Percentiles rank a stretch among this genome's conserved stretches.
Conservation (phyloP, 1,140 invertebrate genomes). For the Stratiolaelaps scimitus region DNA sequence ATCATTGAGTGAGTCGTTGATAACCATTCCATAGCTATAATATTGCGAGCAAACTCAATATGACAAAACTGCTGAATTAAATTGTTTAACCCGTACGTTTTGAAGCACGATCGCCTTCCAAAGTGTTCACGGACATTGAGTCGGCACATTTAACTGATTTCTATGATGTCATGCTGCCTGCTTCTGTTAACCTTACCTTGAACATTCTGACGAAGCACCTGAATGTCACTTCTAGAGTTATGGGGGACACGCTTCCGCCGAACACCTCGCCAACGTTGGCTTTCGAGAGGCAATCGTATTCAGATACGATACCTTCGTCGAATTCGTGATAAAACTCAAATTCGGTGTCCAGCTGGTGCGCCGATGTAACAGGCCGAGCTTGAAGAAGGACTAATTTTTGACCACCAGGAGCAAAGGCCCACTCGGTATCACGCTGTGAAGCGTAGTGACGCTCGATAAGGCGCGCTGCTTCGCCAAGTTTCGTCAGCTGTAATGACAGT, state of each 20-base stretch:
- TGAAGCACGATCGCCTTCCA: no score
- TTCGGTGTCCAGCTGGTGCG: background rate
- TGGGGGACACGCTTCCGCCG: slow-evolving; percentile 4
- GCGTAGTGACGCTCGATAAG: slow-evolving; percentile 11
- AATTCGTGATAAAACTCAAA: slow-evolving; percentile 18
- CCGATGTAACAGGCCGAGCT: slow-evolving; percentile 16
- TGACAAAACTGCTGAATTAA: no score
- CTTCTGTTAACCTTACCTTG: background rate
- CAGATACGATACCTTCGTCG: background rate
- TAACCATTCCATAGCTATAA: no score
- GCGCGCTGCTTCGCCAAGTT: background rate
- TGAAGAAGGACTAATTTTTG: slow-evolving; percentile 6
- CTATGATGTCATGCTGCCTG: no score
- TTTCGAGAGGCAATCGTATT: slow-evolving; percentile 26
- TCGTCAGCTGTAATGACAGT: background rate
- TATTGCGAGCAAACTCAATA: no score
- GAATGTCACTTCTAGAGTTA: slow-evolving; percentile 8
- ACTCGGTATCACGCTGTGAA: slow-evolving; percentile 20
- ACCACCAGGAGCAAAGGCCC: slow-evolving; percentile 16
- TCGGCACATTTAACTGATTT: no score
- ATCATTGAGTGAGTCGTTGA: no score
- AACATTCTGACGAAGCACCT: background rate
- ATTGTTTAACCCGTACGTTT: no score
- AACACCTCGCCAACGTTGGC: slow-evolving; percentile 23
- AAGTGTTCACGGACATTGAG: no score